Conservation (phyloP, 2,113 vertebrate genomes). For the Vulpes ferrilata region DNA sequence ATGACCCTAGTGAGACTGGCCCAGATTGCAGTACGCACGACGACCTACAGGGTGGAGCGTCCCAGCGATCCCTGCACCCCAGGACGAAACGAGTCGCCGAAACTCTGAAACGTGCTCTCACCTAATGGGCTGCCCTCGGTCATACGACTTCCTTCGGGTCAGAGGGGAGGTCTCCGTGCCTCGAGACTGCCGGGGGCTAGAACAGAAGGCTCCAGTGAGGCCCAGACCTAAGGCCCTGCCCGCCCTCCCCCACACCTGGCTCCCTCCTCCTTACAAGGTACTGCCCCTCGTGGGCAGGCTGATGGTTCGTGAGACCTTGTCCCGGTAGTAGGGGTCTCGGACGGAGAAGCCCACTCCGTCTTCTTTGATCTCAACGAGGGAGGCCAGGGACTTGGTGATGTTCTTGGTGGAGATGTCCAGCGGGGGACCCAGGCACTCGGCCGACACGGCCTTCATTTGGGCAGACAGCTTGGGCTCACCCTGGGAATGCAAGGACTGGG, state of each 20-base stretch:
- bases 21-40: accelerated
- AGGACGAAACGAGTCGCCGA: no score
- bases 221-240: no score
- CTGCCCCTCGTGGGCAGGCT: conserved; percentile 95
- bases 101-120: conserved; percentile 45
- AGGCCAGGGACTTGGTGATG: conserved; percentile 97
- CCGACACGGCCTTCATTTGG: conserved; percentile 97
- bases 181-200: conserved; percentile 96
- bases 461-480: conserved; percentile 95
- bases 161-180: conserved; percentile 94
- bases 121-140: conserved; percentile 94
- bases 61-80: no score
- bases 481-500: conserved; percentile 82
- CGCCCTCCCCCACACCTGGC: accelerated
- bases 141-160: conserved; percentile 96
- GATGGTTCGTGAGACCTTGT: conserved; percentile 94
- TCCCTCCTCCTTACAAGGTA: conserved; percentile 93
- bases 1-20: neutral
- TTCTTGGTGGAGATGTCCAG: conserved; percentile 93
- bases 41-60: neutral
- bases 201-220: conserved; percentile 32
- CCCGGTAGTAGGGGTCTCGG: conserved; percentile 91
- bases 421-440: conserved; percentile 94
- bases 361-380: conserved; percentile 97
- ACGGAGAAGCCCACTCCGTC: conserved; percentile 91